A percentile compares a stretch with the other conserved stretches of the same genome.
Conservation (phyloP, 2,113 vertebrate species). For the Serinus canaria region DNA sequence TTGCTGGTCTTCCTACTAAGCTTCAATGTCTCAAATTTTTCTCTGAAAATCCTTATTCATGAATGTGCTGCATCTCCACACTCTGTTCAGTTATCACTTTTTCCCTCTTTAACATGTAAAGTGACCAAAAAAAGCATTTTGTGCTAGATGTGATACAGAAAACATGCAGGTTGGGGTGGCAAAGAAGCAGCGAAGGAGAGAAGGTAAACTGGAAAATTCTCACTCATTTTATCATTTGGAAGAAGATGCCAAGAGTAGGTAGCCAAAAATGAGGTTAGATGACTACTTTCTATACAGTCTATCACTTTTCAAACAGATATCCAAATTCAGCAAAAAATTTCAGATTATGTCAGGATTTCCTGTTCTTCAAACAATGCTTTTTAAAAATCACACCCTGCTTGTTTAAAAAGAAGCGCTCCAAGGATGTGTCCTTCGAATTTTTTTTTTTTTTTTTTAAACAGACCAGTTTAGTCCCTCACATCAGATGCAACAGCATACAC, state of each 20-base stretch:
- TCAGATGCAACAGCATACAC: not conserved
- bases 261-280: not conserved
- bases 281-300: not conserved
- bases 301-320: not conserved
- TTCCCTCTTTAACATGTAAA: not conserved
- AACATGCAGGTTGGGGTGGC: not conserved
- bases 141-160: not conserved
- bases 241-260: not conserved
- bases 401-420: not conserved
- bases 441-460: not conserved
- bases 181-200: not conserved
- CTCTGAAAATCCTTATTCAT: not conserved
- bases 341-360: not conserved
- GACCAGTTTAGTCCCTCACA: not conserved
- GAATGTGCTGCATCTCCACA: rapidly evolving
- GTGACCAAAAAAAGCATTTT: not conserved
- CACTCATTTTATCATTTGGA: not conserved
- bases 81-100: not conserved
- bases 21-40: not conserved
- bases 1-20: not conserved
- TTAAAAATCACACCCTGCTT: not conserved
- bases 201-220: not conserved
- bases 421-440: not conserved
- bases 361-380: not conserved
- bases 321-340: not conserved